Evolutionary conservation across 2,113 vertebrate species (phyloP), one percentile per base, ranked within the genome.

Genomic region (Austrofundulus limnaeus): DNA sequence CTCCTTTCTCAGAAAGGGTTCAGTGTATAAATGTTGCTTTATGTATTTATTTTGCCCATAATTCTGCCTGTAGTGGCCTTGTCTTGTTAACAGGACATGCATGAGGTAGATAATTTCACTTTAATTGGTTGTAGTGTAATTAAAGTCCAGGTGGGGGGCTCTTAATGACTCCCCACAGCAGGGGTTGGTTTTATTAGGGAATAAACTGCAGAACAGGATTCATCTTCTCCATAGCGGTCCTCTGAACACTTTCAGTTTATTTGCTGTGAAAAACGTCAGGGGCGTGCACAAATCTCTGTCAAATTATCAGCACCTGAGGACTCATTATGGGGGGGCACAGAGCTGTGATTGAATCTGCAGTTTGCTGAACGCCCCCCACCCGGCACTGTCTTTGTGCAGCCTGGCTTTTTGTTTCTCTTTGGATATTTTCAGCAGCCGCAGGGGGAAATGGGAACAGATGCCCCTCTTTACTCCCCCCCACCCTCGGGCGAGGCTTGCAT

Each of bases 381-480:
- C 68, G 56, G 73, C 68, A 16, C 34, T 2, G 28, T 66, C 72
- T 75, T 66, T 71, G 73, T 72, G 58, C 45, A 54, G 67, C 70
- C 74, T 60, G 48, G 54, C 39, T 76, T 71, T 76, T 69, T 58
- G 52, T 77, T 69, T 68, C 56, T 77, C 24, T 41, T n/a, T 63
- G 62, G 82, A 83, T 90, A 90, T 92, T 90, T 87, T 70, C 78
- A 88, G 86, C 78, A 68, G 86, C 87, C 78, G 46, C 69, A 47
- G 77, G 85, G 81, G 71, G 45, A 83, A 87, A 86, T 24, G 49
- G 43, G 79, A 81, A 79, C 84, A 88, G 82, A 88, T 89, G 88
- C 84, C 65, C 82, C 28, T 68, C 55, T 55, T 10, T 70, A 78
- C 37, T 37, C 52, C 54, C 19, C 10, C 42, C 45, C n/a, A n/a